Evolutionary conservation across 2,888 invertebrate species (phyloP).

Genomic region (Pristionchus japonicus): DNA sequence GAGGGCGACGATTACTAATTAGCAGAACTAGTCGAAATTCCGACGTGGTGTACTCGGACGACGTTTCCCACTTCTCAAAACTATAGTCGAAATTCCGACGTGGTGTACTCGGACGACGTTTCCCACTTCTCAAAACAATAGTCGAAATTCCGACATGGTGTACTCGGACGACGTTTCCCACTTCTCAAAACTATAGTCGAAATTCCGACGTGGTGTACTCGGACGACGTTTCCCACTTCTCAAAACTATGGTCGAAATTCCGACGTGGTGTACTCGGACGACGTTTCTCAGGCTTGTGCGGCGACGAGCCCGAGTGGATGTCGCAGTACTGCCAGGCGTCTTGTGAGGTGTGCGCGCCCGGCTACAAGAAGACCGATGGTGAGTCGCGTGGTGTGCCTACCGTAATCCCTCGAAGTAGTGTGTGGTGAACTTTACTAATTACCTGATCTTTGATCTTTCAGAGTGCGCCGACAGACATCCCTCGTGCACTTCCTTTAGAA

Average conservation of each 20-base stretch:
- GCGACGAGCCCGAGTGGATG: slow-evolving; percentile 69
- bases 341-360: slow-evolving; percentile 65
- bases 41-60: background rate
- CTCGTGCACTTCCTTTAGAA: slow-evolving; percentile 62
- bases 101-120: background rate
- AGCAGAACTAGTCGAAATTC: background rate
- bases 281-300: slow-evolving; percentile 62
- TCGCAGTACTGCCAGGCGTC: slow-evolving; percentile 68
- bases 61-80: background rate
- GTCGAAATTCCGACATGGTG: background rate
- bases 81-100: no score
- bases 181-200: no score
- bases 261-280: background rate
- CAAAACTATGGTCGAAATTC: background rate
- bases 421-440: background rate
- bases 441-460: slow-evolving; percentile 53
- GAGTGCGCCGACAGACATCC: slow-evolving; percentile 71
- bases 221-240: background rate
- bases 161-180: background rate
- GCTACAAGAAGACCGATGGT: slow-evolving; percentile 68
- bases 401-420: background rate
- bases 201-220: background rate
- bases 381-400: background rate
- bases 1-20: no score
- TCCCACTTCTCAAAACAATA: background rate